These are phyloP conservation scores for Enteromius unitaeniatus DNA, from an alignment of 2,797 vertebrate genomes.

Conservation along the genomic window DNA sequence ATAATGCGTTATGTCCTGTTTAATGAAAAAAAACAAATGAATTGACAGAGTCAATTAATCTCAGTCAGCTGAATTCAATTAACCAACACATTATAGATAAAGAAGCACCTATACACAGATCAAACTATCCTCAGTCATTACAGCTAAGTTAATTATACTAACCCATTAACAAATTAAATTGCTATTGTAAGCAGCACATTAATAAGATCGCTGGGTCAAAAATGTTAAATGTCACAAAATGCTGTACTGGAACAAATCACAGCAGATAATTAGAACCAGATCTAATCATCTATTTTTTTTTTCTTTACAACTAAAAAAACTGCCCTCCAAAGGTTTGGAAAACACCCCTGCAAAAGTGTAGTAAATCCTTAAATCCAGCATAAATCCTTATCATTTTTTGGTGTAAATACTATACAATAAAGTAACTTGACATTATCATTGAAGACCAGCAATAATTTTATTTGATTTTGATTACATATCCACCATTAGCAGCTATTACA, in stretches of 20 bases:
- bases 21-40: conserved; percentile 45
- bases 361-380: too few relatives aligned
- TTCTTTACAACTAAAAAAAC: background rate
- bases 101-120: conserved; percentile 38
- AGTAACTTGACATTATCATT: too few relatives aligned
- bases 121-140: background rate
- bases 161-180: conserved; percentile 22
- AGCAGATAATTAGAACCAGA: background rate
- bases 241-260: background rate
- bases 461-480: too few relatives aligned
- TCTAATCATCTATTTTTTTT: background rate
- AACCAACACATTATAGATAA: conserved; percentile 56
- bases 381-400: too few relatives aligned
- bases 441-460: too few relatives aligned
- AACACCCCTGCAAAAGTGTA: too few relatives aligned
- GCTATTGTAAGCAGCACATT: conserved; percentile 20
- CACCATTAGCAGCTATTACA: too few relatives aligned
- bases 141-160: conserved; percentile 9
- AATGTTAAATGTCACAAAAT: background rate
- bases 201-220: background rate
- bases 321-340: too few relatives aligned
- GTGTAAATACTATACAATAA: too few relatives aligned
- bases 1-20: conserved; percentile 93
- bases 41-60: conserved; percentile 30
- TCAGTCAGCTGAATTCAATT: conserved; percentile 23